These are phyloP conservation scores for Drosophila pseudotakahashii DNA, from an alignment of 2,888 invertebrate genomes.

Conservation along the genomic window DNA sequence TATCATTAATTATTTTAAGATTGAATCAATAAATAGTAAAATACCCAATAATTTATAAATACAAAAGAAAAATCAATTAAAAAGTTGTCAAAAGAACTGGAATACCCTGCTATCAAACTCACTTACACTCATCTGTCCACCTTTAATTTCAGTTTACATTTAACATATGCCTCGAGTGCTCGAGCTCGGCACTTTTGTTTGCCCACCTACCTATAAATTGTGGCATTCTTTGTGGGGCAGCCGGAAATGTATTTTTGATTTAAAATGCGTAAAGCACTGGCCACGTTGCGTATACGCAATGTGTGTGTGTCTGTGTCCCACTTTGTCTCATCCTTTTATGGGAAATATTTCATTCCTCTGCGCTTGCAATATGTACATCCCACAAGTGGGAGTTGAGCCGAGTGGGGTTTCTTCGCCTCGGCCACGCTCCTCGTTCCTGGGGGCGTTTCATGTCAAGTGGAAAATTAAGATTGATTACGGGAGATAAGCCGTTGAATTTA, in stretches of 20 bases:
- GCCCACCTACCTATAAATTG: slow-evolving; percentile 60
- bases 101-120: not conserved
- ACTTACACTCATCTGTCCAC: not conserved
- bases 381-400: slow-evolving; percentile 16
- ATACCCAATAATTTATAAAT: not conserved
- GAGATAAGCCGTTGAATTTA: slow-evolving; percentile 80
- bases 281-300: slow-evolving; percentile 66
- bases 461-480: slow-evolving; percentile 80
- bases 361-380: slow-evolving; percentile 2
- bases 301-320: slow-evolving; percentile 13
- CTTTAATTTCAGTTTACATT: slow-evolving; percentile 26
- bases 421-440: slow-evolving; percentile 31
- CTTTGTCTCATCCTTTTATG: slow-evolving; percentile 4
- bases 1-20: no score
- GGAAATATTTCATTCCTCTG: slow-evolving; percentile 3
- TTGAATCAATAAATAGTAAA: no score
- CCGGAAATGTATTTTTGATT: slow-evolving; percentile 77
- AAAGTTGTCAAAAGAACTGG: not conserved
- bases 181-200: slow-evolving; percentile 45
- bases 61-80: slow-evolving; percentile 1
- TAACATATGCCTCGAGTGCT: slow-evolving; percentile 46
- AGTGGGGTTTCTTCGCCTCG: slow-evolving; percentile 24
- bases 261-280: slow-evolving; percentile 68
- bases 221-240: slow-evolving; percentile 58
- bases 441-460: slow-evolving; percentile 76